These are phyloP conservation scores for Diabrotica balteata DNA, from an alignment of 2,888 invertebrate species.

Conservation along the genomic window DNA sequence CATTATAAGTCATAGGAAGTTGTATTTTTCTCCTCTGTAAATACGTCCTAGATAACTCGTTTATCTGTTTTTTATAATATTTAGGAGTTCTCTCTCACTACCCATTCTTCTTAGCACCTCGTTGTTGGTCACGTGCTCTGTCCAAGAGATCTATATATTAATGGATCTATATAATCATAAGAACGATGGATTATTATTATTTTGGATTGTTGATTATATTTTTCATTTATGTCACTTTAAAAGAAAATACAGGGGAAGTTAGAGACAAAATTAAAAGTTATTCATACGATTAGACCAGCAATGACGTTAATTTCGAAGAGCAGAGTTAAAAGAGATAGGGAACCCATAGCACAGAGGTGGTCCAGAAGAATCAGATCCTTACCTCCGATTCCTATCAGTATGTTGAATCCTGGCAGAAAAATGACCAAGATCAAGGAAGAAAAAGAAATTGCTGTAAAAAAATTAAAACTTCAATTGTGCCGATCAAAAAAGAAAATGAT, in stretches of 20 bases:
- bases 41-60: no score
- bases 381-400: slow-evolving; percentile 34
- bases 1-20: no score
- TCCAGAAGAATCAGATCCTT: slow-evolving; percentile 35
- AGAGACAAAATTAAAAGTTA: slow-evolving; percentile 27
- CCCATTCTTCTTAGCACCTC: no score
- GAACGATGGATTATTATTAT: no score
- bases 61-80: no score
- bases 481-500: slow-evolving; percentile 13
- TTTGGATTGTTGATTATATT: neutral
- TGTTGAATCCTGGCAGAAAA: slow-evolving; percentile 23
- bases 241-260: slow-evolving; percentile 24
- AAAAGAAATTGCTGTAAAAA: slow-evolving; percentile 2
- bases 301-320: no score
- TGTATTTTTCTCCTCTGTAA: no score
- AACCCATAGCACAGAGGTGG: slow-evolving; percentile 35
- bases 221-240: neutral
- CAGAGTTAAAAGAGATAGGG: no score
- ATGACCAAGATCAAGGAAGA: slow-evolving; percentile 5
- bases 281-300: slow-evolving; percentile 12
- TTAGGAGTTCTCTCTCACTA: no score
- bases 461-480: neutral
- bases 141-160: no score
- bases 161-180: no score
- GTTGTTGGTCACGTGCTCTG: no score